These are phyloP conservation scores for Gymnocypris eckloni DNA, from an alignment of 2,797 vertebrate genomes.

Conservation along the genomic window DNA sequence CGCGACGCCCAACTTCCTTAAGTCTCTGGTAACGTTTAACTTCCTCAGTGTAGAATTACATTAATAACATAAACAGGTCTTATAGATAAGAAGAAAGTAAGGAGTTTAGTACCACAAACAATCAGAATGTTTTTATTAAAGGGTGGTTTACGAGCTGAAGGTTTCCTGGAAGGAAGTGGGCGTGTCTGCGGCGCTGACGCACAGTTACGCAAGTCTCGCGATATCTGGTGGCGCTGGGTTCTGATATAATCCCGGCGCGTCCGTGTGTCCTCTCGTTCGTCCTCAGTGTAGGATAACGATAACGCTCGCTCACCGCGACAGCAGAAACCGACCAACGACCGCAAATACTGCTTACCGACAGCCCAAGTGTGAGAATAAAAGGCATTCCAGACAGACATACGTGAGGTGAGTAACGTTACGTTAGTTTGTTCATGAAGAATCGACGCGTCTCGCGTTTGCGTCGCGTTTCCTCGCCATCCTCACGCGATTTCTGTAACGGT, in stretches of 20 bases:
- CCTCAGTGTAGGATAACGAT: conserved; percentile 86
- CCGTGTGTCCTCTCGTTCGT: conserved; percentile 78
- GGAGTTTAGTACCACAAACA: neutral
- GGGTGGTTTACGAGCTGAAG: neutral
- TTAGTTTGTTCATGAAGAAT: neutral
- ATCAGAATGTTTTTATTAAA: neutral
- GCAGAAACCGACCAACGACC: neutral
- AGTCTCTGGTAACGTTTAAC: neutral
- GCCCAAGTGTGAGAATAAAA: neutral
- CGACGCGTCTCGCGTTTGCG: neutral
- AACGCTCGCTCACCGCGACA: neutral
- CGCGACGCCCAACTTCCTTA: neutral
- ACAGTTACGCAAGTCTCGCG: conserved; percentile 53
- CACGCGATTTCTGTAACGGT: neutral
- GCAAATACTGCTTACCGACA: accelerated
- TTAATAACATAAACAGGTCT: neutral
- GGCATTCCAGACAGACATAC: neutral
- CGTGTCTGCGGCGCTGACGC: neutral
- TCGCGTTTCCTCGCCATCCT: neutral
- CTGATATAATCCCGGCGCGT: conserved; percentile 49
- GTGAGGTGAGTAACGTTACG: conserved; percentile 18
- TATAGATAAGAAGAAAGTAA: neutral
- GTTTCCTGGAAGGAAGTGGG: neutral
- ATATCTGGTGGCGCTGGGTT: neutral
- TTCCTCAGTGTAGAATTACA: neutral